Evolutionary conservation across 1,140 invertebrate genomes (phyloP), one percentile per base, ranked within the genome.

Genomic region (Acromyrmex heyeri): DNA sequence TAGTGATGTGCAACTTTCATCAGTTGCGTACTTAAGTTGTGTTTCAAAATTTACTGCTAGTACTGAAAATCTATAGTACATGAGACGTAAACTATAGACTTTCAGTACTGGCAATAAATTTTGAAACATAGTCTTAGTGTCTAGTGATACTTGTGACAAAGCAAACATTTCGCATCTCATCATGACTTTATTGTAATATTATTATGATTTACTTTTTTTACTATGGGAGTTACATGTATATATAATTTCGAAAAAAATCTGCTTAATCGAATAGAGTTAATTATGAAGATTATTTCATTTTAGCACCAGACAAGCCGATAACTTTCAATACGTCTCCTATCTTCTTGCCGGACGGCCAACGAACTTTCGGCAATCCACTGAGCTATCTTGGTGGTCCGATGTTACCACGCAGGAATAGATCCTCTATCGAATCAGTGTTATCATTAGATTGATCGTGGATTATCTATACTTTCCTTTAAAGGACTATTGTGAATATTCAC

Each of bases 371-470:
- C 87, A 97, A 97, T 95, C 97, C 97, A 59, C 95, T 97, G 90
- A 97, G 97, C 94, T 97, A 97, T 94, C 95, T 97, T 83, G 97
- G 96, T 70, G 97, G 96, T 89, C 96, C 96, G 30, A 95, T 95
- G 89, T 93, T 97, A 87, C 93, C 95, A 57, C 89, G 95, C 73
- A 95, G 94, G 85, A 96, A 96, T 91, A 94, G 96, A 91, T 95
- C 95, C 81, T 97, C 97, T 89, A 95, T 97, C 89, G 97, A 97
- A 93, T 97, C 97, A 76, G 95, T 97, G 87, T 92, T 97, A 86
- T 97, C 97, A 57, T 91, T 97, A 92, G 97, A 97, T 93, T 97
- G 95, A 95, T 86, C 76, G 18, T 14, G 21, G 3, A 59, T 70
- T 21, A 4, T 59, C 18, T 6, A 30, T 73, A 57, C 48, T 69